Percentiles rank a stretch among this genome's conserved stretches.
Evolutionary conservation across 2,888 invertebrate species (phyloP).

Genomic region (Dasysyrphus tricinctus): DNA sequence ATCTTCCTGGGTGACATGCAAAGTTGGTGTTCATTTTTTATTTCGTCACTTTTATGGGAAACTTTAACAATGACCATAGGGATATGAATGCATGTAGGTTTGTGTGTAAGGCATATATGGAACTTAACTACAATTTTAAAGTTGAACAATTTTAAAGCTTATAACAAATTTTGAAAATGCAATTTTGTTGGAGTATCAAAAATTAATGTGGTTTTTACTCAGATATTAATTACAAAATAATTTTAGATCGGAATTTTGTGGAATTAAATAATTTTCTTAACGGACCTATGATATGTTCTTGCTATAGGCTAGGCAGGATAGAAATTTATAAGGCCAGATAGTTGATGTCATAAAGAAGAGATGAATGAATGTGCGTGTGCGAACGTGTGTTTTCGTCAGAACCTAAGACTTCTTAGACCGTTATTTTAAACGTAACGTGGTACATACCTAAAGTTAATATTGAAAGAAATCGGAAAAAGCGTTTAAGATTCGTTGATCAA

Average conservation of each 20-base stretch:
- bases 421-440: too few relatives aligned
- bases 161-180: neutral
- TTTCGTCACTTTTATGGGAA: conserved; percentile 50
- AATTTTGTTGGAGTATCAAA: neutral
- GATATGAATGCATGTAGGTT: neutral
- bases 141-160: neutral
- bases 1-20: conserved; percentile 55
- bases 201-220: neutral
- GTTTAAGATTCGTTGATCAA: too few relatives aligned
- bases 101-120: neutral
- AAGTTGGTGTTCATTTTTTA: conserved; percentile 31
- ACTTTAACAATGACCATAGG: conserved; percentile 30
- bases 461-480: too few relatives aligned
- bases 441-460: too few relatives aligned
- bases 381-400: too few relatives aligned
- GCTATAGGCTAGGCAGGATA: too few relatives aligned
- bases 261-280: neutral
- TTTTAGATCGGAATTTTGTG: too few relatives aligned
- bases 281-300: neutral
- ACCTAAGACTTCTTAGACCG: too few relatives aligned
- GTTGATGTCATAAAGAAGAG: too few relatives aligned
- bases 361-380: too few relatives aligned
- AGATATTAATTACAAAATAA: neutral
- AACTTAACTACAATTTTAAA: conserved; percentile 10
- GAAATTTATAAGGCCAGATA: too few relatives aligned